phyloP scores from a whole-genome alignment of 2,113 vertebrate genomes.

The Lanius ludovicianus region DNA sequence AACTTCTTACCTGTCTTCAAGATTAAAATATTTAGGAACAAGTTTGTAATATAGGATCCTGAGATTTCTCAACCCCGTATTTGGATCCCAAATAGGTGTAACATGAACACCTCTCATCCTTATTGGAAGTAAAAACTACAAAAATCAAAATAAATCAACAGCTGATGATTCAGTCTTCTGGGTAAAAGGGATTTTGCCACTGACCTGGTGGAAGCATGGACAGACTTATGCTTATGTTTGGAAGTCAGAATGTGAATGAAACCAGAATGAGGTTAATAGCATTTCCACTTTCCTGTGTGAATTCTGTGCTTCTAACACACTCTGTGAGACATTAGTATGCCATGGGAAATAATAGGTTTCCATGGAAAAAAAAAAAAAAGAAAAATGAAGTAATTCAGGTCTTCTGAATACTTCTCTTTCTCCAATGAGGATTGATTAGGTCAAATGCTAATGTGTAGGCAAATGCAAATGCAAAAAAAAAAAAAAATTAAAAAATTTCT shows the following conservation, averaged over 20 bases:
- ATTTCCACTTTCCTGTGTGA: background rate
- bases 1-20: background rate
- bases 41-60: background rate
- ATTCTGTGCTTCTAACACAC: background rate
- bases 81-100: background rate
- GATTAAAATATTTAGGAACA: background rate
- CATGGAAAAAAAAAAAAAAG: background rate
- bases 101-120: background rate
- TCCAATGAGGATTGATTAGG: background rate
- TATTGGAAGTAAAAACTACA: background rate
- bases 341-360: background rate
- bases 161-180: background rate
- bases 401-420: background rate
- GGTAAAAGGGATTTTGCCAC: background rate
- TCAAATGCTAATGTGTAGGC: background rate
- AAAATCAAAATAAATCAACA: background rate
- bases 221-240: background rate
- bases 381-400: background rate
- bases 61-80: background rate
- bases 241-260: background rate
- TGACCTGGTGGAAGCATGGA: background rate
- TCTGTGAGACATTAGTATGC: background rate
- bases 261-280: background rate
- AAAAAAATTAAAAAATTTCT: background rate
- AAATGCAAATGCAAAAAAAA: background rate